Evolutionary conservation across 37 sponge, comb jelly and placozoan genomes (phyloP).

Genomic region (Theonella swinhoei): DNA sequence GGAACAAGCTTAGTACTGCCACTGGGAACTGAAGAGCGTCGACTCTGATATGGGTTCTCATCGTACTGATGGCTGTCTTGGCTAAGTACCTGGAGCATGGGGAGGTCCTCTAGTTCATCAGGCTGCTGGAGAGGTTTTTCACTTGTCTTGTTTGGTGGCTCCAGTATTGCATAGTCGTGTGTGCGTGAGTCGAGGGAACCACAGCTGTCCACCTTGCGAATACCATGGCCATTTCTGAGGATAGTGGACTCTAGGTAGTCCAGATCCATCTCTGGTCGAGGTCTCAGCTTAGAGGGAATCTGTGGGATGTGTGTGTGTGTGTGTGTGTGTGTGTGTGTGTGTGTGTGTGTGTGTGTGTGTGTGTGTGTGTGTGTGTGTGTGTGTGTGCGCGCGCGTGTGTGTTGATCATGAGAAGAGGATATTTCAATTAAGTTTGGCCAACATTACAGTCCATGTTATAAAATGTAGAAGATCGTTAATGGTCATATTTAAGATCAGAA

Average conservation of each 20-base stretch:
- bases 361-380: too few species aligned
- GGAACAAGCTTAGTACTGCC: neutral
- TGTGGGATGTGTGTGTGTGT: too few species aligned
- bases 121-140: neutral
- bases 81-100: neutral
- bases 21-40: neutral
- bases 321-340: too few species aligned
- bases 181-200: conserved; percentile 76
- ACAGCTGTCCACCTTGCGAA: conserved; percentile 78
- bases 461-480: too few species aligned
- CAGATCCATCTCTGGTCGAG: neutral
- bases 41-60: neutral
- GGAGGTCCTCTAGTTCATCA: neutral
- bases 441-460: too few species aligned
- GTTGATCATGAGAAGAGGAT: too few species aligned
- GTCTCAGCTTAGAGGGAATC: neutral
- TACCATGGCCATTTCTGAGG: neutral
- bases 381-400: too few species aligned
- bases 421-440: too few species aligned
- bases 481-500: too few species aligned
- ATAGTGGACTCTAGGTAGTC: neutral
- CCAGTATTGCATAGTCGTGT: neutral
- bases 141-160: neutral
- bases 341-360: too few species aligned
- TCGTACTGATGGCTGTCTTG: neutral